Percentiles rank a stretch among this genome's conserved stretches.
phyloP scores from a whole-genome alignment of 1,140 invertebrate species.

The Orussus abietinus region DNA sequence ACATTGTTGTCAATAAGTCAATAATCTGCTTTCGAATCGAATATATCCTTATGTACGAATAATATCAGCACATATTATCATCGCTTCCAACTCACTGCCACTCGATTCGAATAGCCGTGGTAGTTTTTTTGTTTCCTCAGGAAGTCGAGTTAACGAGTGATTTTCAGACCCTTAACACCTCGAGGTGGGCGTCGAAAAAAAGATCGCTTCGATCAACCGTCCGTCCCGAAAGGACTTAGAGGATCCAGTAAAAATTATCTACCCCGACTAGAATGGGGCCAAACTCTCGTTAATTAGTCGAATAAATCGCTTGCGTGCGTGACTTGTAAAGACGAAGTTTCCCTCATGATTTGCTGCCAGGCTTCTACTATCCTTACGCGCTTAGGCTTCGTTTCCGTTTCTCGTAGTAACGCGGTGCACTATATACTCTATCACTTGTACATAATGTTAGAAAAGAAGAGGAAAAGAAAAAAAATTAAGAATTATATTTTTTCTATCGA shows the following conservation, averaged over 20 bases:
- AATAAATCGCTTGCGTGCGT: conserved; percentile 29
- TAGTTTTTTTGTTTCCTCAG: too few relatives aligned
- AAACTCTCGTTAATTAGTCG: conserved; percentile 26
- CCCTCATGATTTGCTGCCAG: conserved; percentile 27
- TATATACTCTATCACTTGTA: conserved; percentile 49
- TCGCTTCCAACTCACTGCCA: conserved; percentile 39
- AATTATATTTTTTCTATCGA: conserved; percentile 55
- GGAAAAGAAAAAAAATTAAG: conserved; percentile 40
- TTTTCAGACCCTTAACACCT: too few relatives aligned
- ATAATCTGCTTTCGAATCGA: too few relatives aligned
- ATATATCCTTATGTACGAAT: too few relatives aligned
- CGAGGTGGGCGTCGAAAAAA: too few relatives aligned
- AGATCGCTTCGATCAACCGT: conserved; percentile 23
- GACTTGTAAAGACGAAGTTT: conserved; percentile 23
- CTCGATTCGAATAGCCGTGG: too few relatives aligned
- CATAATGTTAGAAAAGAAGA: conserved; percentile 42
- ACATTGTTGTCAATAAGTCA: too few relatives aligned
- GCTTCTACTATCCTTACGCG: conserved; percentile 17
- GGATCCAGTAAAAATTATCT: background rate
- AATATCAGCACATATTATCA: too few relatives aligned
- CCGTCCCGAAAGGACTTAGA: background rate
- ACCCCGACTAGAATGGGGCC: conserved; percentile 26
- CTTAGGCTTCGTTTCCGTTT: conserved; percentile 20
- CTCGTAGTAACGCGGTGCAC: conserved; percentile 40
- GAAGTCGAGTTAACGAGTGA: too few relatives aligned